phyloP scores from a whole-genome alignment of 1,140 invertebrate species.

The Pentalonia nigronervosa region DNA sequence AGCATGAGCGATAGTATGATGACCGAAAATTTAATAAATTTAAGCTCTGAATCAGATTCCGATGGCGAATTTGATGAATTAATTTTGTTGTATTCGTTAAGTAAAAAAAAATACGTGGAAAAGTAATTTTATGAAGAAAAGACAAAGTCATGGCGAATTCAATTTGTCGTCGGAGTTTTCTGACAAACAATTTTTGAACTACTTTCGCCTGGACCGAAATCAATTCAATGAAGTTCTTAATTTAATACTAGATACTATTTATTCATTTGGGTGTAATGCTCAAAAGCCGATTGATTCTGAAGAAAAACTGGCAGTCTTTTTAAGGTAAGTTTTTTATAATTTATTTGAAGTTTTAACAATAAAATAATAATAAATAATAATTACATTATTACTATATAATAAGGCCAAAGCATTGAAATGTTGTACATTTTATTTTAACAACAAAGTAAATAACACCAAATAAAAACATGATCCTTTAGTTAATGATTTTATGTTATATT shows the following conservation, averaged over 20 bases:
- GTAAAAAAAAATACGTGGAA: not conserved
- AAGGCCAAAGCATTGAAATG: not conserved
- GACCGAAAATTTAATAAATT: not conserved
- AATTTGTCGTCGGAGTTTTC: not conserved
- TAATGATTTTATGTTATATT: no score
- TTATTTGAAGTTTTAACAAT: no score
- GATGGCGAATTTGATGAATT: slow-evolving; percentile 1
- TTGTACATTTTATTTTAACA: not conserved
- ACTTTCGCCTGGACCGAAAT: not conserved
- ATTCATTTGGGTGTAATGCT: slow-evolving; percentile 28
- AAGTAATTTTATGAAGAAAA: slow-evolving; percentile 17
- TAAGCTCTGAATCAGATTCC: slow-evolving; percentile 34
- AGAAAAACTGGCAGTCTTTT: not conserved
- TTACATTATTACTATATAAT: no score
- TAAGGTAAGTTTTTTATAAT: not conserved
- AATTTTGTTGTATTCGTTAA: not conserved
- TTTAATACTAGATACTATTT: not conserved
- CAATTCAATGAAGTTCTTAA: slow-evolving; percentile 23
- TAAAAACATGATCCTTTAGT: no score
- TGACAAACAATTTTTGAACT: not conserved
- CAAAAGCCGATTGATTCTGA: slow-evolving; percentile 48
- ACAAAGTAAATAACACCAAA: no score
- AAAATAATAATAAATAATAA: no score
- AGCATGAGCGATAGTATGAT: no score
- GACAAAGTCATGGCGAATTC: slow-evolving; percentile 28